A percentile compares a stretch with the other conserved stretches of the same genome.
phyloP scores from a whole-genome alignment of 2,888 invertebrate genomes.

The Podotricha telesiphe region DNA sequence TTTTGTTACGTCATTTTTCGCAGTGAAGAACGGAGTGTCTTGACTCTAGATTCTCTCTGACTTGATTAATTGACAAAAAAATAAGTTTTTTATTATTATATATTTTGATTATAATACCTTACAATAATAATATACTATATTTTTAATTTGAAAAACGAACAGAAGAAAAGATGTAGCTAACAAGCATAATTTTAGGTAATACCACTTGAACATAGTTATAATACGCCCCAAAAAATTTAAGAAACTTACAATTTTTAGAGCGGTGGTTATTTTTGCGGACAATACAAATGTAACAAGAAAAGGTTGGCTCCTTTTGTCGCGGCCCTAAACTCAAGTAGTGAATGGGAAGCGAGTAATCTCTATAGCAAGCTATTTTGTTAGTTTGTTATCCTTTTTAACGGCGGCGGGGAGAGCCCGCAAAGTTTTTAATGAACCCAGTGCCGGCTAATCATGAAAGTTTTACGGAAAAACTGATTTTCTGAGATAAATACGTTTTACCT shows the following conservation, averaged over 20 bases:
- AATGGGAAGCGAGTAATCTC: constrained; percentile 22
- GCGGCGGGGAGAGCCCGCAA: constrained; percentile 18
- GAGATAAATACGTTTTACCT: constrained; percentile 27
- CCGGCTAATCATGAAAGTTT: constrained; percentile 27
- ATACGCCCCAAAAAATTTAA: constrained; percentile 35
- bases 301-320: constrained; percentile 30
- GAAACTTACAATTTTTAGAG: constrained; percentile 27
- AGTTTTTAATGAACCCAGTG: constrained; percentile 26
- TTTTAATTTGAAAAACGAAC: constrained; percentile 14
- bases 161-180: constrained; percentile 23
- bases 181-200: constrained; percentile 18
- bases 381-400: constrained; percentile 26
- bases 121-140: constrained; percentile 13
- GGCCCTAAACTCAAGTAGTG: constrained; percentile 26
- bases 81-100: not conserved
- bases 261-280: constrained; percentile 33
- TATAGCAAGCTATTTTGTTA: constrained; percentile 22
- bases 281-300: constrained; percentile 31
- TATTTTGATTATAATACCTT: not conserved
- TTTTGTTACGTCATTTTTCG: too few species aligned
- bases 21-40: too few species aligned
- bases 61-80: not conserved
- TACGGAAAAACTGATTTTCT: constrained; percentile 26
- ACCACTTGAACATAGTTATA: constrained; percentile 30
- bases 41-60: too few species aligned